These are phyloP conservation scores for Colostygia pectinataria DNA, from an alignment of 2,888 invertebrate species.

Conservation along the genomic window DNA sequence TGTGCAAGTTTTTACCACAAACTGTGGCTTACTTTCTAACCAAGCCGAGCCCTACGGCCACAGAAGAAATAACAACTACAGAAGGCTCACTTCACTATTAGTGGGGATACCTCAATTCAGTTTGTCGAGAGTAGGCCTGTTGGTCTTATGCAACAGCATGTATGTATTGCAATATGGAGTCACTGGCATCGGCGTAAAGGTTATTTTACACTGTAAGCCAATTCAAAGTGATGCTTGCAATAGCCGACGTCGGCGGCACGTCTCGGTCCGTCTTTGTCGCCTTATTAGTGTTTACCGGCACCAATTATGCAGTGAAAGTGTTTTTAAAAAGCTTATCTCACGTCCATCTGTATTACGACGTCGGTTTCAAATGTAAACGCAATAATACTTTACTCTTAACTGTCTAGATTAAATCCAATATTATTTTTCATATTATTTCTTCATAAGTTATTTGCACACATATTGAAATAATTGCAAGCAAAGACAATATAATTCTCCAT, in stretches of 20 bases:
- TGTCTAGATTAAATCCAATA: neutral
- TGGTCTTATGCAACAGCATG: no score
- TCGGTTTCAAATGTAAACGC: slow-evolving; percentile 21
- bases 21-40: slow-evolving; percentile 36
- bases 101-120: no score
- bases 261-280: slow-evolving; percentile 46
- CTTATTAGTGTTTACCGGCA: slow-evolving; percentile 56
- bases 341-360: slow-evolving; percentile 47
- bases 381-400: slow-evolving; percentile 26
- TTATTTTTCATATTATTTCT: no score
- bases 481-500: no score
- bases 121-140: no score
- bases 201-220: slow-evolving; percentile 1
- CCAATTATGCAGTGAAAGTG: slow-evolving; percentile 72
- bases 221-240: neutral
- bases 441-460: no score
- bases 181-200: neutral
- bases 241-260: slow-evolving; percentile 15
- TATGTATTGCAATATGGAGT: neutral
- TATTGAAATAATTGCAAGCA: no score
- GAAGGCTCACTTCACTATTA: neutral
- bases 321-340: slow-evolving; percentile 52
- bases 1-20: slow-evolving; percentile 45
- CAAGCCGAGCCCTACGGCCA: slow-evolving; percentile 27
- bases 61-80: slow-evolving; percentile 1